These are phyloP conservation scores for Argentina silus DNA, from an alignment of 2,797 vertebrate species.

Conservation along the genomic window DNA sequence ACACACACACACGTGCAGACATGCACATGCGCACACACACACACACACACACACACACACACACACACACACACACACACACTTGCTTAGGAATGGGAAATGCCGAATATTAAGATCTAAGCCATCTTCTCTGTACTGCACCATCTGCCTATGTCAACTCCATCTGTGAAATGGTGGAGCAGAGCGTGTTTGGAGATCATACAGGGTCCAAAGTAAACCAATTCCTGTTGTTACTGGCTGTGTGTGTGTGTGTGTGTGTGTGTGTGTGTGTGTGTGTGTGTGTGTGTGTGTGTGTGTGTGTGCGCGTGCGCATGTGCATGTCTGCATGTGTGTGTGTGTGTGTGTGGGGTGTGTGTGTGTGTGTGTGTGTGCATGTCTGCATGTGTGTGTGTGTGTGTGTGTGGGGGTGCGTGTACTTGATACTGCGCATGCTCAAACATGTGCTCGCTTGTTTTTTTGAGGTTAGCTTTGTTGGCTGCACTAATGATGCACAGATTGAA, in stretches of 20 bases:
- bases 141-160: conserved; percentile 63
- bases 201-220: conserved; percentile 63
- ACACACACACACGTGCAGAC: neutral
- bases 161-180: conserved; percentile 51
- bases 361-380: conserved; percentile 13
- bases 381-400: conserved; percentile 17
- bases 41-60: neutral
- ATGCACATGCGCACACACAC: too few species aligned
- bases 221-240: conserved; percentile 55
- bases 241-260: conserved; percentile 19
- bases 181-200: conserved; percentile 54
- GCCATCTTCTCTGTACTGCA: conserved; percentile 24
- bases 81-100: conserved; percentile 33
- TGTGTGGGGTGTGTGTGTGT: conserved; percentile 32
- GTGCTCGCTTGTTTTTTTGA: conserved; percentile 39
- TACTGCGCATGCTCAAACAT: conserved; percentile 33
- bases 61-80: neutral
- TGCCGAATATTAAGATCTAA: conserved; percentile 36
- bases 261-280: conserved; percentile 3
- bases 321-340: neutral
- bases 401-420: conserved; percentile 34
- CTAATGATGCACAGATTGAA: conserved; percentile 42
- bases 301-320: conserved; percentile 25
- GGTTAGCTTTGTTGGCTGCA: conserved; percentile 28
- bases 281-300: conserved; percentile 26